Percentiles rank a stretch among this genome's conserved stretches.
Conservation (phyloP, 2,888 invertebrate species). For the Brachypalpus laphriformis region DNA sequence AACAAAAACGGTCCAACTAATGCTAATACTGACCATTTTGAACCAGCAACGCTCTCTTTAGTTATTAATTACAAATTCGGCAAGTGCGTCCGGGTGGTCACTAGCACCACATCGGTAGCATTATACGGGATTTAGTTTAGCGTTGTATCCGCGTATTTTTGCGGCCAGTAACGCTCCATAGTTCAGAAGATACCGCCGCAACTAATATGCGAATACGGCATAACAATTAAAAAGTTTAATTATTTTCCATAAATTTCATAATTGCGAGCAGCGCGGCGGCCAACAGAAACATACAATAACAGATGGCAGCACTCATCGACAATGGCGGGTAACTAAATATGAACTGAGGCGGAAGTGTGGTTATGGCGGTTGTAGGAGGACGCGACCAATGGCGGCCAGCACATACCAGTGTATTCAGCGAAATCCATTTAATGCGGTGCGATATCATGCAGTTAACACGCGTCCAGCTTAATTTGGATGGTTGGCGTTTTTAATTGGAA, state of each 20-base stretch:
- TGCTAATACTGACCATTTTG: conserved; percentile 50
- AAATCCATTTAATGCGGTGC: conserved; percentile 68
- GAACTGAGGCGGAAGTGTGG: conserved; percentile 69
- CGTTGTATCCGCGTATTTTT: conserved; percentile 42
- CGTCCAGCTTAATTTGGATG: conserved; percentile 72
- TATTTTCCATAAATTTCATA: conserved; percentile 71
- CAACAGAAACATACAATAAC: conserved; percentile 37
- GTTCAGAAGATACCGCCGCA: conserved; percentile 38
- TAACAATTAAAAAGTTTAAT: conserved; percentile 60
- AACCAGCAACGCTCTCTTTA: conserved; percentile 28
- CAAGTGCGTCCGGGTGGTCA: conserved; percentile 10
- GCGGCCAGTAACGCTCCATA: conserved; percentile 48
- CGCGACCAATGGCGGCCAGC: background rate
- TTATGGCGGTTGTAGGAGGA: conserved; percentile 43
- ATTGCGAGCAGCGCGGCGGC: conserved; percentile 22
- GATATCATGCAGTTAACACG: conserved; percentile 72
- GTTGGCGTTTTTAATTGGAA: conserved; percentile 69
- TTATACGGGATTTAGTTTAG: conserved; percentile 32
- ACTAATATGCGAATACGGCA: conserved; percentile 50
- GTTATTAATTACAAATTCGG: conserved; percentile 66
- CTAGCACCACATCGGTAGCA: conserved; percentile 2
- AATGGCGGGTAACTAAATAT: conserved; percentile 68
- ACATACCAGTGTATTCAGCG: conserved; percentile 31
- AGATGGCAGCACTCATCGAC: conserved; percentile 68
- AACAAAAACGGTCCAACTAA: conserved; percentile 18